Evolutionary conservation across 2,113 vertebrate genomes (phyloP).

Genomic region (Ariopsis seemanni): DNA sequence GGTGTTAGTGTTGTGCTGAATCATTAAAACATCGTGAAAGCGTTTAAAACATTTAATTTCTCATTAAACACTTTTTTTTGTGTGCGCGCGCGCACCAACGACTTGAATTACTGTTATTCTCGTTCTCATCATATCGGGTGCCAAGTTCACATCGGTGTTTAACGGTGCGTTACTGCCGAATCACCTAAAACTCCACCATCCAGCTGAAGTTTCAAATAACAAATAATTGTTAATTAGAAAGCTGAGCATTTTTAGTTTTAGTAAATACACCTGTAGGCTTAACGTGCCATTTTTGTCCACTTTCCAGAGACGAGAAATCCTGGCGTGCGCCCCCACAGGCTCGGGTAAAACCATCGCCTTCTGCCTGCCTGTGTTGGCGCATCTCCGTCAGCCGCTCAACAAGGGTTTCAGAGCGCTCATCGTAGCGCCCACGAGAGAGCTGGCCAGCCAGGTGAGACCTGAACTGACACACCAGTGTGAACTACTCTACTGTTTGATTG

Average conservation of each 20-base stretch:
- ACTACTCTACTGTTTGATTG: not conserved
- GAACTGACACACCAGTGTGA: not conserved
- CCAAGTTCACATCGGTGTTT: too few relatives aligned
- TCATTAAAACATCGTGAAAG: too few relatives aligned
- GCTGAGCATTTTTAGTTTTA: not conserved
- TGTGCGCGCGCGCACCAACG: too few relatives aligned
- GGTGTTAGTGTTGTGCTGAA: too few relatives aligned
- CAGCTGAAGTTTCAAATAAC: too few relatives aligned
- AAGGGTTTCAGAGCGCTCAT: slow-evolving; percentile 90
- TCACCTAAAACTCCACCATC: too few relatives aligned
- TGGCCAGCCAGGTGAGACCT: slow-evolving; percentile 85
- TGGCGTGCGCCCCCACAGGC: slow-evolving; percentile 95
- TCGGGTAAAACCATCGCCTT: slow-evolving; percentile 96
- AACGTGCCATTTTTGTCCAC: not conserved
- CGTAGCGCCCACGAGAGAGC: slow-evolving; percentile 91
- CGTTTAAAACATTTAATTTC: too few relatives aligned
- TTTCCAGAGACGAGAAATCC: slow-evolving; percentile 83
- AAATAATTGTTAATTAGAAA: too few relatives aligned
- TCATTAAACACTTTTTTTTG: too few relatives aligned
- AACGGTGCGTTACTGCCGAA: too few relatives aligned
- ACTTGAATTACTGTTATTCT: too few relatives aligned
- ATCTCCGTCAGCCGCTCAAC: slow-evolving; percentile 87
- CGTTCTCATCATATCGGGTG: too few relatives aligned
- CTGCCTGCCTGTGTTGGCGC: slow-evolving; percentile 85
- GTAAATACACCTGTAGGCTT: not conserved